Base-by-base conservation (phyloP, 2,888 invertebrate genomes). In the Phaonia tiefii region DNA sequence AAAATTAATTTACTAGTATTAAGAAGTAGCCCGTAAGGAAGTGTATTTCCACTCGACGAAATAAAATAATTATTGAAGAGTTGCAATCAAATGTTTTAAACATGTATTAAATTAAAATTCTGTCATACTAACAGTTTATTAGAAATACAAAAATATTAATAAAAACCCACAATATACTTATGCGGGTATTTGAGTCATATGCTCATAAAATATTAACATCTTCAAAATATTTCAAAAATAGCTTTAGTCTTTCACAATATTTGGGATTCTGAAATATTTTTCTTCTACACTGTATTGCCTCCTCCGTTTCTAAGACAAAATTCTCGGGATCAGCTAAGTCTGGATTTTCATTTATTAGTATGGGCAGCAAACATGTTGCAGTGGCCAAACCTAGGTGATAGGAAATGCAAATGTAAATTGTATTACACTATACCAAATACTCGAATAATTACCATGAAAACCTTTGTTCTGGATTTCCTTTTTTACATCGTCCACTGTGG, bases 301-400 rank as follows among this genome's bases (percentile, higher is more conserved):
- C 86, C 10, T 87, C 86, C 2, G 84, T 83, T 31, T 86, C 84
- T 20, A 83, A 76, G 26, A 88, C 46, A 56, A 86, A 86, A 73
- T 86, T 85, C 17, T 78, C 79, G 0, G 85, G 81, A 79, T 87
- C 86, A 0, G 86, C 83, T 25, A 87, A 79, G 13, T 88, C 86
- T 5, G 83, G 72, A 72, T 86, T 85, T 75, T 88, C 87, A 54
- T 85, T 87, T 13, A 87, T 86, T 58, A 88, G 70, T 51, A 89
- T 85, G 3, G 88, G 88, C 46, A 86, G 51, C 26, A 88, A 70
- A 39, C 86, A 85, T 2, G 85, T 84, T 4, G 84, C 84, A 7
- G 86, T 86, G 44, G 85, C 75, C 0, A 88, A 73, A 26, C 87
- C 88, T 87, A 80, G 31, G n/a, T n/a, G 0, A 26, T 7, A 20